These are phyloP conservation scores for Scrobipalpa costella DNA, from an alignment of 2,888 invertebrate genomes.

Conservation along the genomic window DNA sequence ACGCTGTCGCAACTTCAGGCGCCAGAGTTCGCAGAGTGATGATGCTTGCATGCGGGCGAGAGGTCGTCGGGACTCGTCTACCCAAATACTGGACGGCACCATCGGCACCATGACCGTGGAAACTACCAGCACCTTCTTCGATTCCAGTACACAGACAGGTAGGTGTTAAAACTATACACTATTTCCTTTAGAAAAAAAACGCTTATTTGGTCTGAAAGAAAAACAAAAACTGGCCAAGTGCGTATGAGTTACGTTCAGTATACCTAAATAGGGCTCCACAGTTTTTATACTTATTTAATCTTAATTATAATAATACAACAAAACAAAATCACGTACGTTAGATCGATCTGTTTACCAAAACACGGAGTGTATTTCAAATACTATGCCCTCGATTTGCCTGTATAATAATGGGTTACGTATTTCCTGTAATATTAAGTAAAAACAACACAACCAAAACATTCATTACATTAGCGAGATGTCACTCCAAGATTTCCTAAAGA, in stretches of 20 bases:
- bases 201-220: no score
- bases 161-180: slow-evolving; percentile 53
- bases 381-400: no score
- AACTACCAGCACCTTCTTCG: slow-evolving; percentile 95
- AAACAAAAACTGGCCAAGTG: no score
- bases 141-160: slow-evolving; percentile 96
- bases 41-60: slow-evolving; percentile 86
- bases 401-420: no score
- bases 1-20: slow-evolving; percentile 93
- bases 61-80: slow-evolving; percentile 91
- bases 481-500: slow-evolving; percentile 16
- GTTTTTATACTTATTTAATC: no score
- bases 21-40: slow-evolving; percentile 94
- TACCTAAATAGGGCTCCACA: no score
- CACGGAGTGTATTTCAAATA: no score
- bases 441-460: slow-evolving; percentile 20
- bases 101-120: slow-evolving; percentile 96
- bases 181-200: not conserved
- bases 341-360: no score
- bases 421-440: no score
- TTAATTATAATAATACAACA: no score
- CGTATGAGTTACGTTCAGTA: no score
- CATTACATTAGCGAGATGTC: slow-evolving; percentile 21
- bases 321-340: no score
- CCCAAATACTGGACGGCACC: slow-evolving; percentile 95